phyloP scores from a whole-genome alignment of 2,113 vertebrate genomes.

The Ascaphus truei region DNA sequence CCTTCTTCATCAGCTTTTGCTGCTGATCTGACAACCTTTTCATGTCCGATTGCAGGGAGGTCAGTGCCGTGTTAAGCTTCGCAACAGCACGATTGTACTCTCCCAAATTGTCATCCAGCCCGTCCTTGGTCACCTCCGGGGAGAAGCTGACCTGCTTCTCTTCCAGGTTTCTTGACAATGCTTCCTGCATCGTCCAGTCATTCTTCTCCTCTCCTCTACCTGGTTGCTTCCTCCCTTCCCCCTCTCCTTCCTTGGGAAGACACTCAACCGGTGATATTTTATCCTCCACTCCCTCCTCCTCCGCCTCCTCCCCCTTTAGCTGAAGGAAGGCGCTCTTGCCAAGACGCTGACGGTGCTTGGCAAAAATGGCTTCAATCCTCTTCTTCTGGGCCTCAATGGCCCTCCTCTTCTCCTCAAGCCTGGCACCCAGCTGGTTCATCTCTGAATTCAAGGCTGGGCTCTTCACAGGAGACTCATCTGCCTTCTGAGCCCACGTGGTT shows the following conservation, averaged over 20 bases:
- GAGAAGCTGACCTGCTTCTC: slow-evolving; percentile 74
- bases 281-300: slow-evolving; percentile 50
- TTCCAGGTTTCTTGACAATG: slow-evolving; percentile 26
- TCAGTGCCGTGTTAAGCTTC: slow-evolving; percentile 79
- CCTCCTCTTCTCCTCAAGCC: slow-evolving; percentile 83
- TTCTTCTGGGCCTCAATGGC: slow-evolving; percentile 93
- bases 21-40: slow-evolving; percentile 84
- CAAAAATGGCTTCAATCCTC: slow-evolving; percentile 89
- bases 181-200: slow-evolving; percentile 41
- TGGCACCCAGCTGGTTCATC: slow-evolving; percentile 75
- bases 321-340: slow-evolving; percentile 84
- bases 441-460: slow-evolving; percentile 75
- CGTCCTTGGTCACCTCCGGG: slow-evolving; percentile 51
- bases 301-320: slow-evolving; percentile 66
- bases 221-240: slow-evolving; percentile 9
- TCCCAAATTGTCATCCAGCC: slow-evolving; percentile 62
- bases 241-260: slow-evolving; percentile 57
- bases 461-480: slow-evolving; percentile 69
- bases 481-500: slow-evolving; percentile 56
- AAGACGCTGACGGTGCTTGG: slow-evolving; percentile 83
- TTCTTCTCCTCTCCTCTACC: slow-evolving; percentile 28
- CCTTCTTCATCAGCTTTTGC: slow-evolving; percentile 68
- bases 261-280: slow-evolving; percentile 57
- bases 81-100: slow-evolving; percentile 87
- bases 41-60: slow-evolving; percentile 83